phyloP scores from a whole-genome alignment of 92 coral and sea anemone genomes.

The Epizoanthus fatuus region DNA sequence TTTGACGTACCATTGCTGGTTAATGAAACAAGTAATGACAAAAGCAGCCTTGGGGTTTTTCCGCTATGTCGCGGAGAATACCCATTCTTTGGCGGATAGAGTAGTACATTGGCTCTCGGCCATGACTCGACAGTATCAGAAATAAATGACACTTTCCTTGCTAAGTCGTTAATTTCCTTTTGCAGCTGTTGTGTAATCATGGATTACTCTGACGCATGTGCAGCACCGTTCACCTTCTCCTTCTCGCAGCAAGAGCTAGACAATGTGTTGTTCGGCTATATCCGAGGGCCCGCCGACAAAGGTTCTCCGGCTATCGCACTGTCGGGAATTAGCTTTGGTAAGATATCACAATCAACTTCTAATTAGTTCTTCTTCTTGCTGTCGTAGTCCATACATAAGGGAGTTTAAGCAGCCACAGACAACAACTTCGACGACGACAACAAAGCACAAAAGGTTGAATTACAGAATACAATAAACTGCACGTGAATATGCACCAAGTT shows the following conservation, averaged over 20 bases:
- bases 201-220: slow-evolving; percentile 69
- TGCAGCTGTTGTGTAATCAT: slow-evolving; percentile 17
- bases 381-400: too few relatives aligned
- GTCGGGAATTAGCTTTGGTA: slow-evolving; percentile 85
- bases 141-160: not conserved
- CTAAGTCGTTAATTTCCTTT: not conserved
- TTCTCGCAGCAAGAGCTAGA: slow-evolving; percentile 95
- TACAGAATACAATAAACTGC: too few relatives aligned
- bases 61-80: too few relatives aligned
- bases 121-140: not conserved
- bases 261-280: slow-evolving; percentile 94
- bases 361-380: too few relatives aligned
- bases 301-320: slow-evolving; percentile 87
- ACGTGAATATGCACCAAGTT: too few relatives aligned
- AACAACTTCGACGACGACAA: too few relatives aligned
- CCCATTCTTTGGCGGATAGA: too few relatives aligned
- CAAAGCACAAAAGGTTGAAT: too few relatives aligned
- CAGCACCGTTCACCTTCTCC: slow-evolving; percentile 69
- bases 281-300: slow-evolving; percentile 83
- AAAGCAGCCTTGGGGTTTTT: too few relatives aligned
- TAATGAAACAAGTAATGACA: too few relatives aligned
- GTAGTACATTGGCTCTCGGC: not conserved
- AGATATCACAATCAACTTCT: not conserved
- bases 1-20: too few relatives aligned
- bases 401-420: too few relatives aligned